A percentile compares a stretch with the other conserved stretches of the same genome.
Conservation (phyloP, 2,888 invertebrate species). For the Leucania comma region DNA sequence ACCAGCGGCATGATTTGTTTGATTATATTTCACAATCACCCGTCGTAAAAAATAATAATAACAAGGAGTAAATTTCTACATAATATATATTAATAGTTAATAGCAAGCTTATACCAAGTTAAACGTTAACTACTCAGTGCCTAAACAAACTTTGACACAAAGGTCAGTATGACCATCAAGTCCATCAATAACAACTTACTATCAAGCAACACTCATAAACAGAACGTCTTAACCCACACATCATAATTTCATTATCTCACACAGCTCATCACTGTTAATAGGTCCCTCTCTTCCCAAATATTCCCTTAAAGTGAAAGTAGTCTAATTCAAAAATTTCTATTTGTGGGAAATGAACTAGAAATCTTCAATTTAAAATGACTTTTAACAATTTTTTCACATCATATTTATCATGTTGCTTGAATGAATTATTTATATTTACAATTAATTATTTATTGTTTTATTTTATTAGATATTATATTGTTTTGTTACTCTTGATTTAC, state of each 20-base stretch:
- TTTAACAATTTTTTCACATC: too few species aligned
- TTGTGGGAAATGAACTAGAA: too few species aligned
- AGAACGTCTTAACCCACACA: not conserved
- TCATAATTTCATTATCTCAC: conserved; percentile 14
- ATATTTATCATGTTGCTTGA: too few species aligned
- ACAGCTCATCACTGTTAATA: not conserved
- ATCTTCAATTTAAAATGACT: too few species aligned
- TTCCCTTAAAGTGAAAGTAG: too few species aligned
- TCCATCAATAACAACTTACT: not conserved
- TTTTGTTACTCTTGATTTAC: too few species aligned
- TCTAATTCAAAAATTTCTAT: too few species aligned
- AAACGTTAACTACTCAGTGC: not conserved
- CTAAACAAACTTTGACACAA: not conserved
- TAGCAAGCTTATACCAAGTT: not conserved
- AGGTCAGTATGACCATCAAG: not conserved
- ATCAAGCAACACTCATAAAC: conserved; percentile 1
- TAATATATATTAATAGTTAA: not conserved
- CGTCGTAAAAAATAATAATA: not conserved
- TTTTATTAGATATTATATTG: too few species aligned
- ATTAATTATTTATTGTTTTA: too few species aligned
- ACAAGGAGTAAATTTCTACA: not conserved
- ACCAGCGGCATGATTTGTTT: too few species aligned
- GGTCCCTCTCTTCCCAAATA: not conserved
- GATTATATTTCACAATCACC: too few species aligned
- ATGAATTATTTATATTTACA: too few species aligned